phyloP scores from a whole-genome alignment of 2,888 invertebrate genomes.

The Halictus ligatus region DNA sequence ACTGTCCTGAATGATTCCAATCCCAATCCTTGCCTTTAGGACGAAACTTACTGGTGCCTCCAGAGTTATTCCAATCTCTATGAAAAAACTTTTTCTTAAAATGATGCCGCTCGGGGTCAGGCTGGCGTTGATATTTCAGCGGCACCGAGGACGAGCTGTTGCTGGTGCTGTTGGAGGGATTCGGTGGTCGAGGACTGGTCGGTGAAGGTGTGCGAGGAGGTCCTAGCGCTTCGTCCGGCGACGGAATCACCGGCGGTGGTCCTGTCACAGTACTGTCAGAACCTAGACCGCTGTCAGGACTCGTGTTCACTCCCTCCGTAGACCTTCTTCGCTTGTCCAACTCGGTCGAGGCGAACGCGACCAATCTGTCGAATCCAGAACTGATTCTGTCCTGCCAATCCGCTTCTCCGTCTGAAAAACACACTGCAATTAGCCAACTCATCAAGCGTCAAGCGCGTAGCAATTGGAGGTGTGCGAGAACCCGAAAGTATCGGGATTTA shows the following conservation, averaged over 20 bases:
- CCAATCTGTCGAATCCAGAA: conserved; percentile 96
- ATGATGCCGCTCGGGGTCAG: conserved; percentile 86
- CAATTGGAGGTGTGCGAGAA: background rate
- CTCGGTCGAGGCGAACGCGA: conserved; percentile 96
- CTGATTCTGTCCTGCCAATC: conserved; percentile 97
- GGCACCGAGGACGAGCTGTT: conserved; percentile 77
- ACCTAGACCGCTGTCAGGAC: conserved; percentile 94
- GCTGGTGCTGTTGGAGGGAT: conserved; percentile 84
- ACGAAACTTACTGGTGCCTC: conserved; percentile 87
- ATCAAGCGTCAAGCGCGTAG: background rate
- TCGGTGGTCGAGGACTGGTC: conserved; percentile 85
- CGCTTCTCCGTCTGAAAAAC: conserved; percentile 89
- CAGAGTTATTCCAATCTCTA: conserved; percentile 85
- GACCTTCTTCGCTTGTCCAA: conserved; percentile 94
- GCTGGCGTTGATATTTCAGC: conserved; percentile 82
- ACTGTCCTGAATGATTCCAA: conserved; percentile 86
- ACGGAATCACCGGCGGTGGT: conserved; percentile 81
- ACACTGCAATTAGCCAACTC: conserved; percentile 30
- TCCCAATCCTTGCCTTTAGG: conserved; percentile 91
- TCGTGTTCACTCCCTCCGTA: conserved; percentile 93
- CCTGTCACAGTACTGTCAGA: conserved; percentile 83
- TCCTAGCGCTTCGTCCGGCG: conserved; percentile 84
- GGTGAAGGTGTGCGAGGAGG: conserved; percentile 87
- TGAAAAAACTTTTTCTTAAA: conserved; percentile 95
- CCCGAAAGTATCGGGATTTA: background rate